Base-by-base conservation (phyloP, 2,113 vertebrate genomes). In the Prinia subflava region DNA sequence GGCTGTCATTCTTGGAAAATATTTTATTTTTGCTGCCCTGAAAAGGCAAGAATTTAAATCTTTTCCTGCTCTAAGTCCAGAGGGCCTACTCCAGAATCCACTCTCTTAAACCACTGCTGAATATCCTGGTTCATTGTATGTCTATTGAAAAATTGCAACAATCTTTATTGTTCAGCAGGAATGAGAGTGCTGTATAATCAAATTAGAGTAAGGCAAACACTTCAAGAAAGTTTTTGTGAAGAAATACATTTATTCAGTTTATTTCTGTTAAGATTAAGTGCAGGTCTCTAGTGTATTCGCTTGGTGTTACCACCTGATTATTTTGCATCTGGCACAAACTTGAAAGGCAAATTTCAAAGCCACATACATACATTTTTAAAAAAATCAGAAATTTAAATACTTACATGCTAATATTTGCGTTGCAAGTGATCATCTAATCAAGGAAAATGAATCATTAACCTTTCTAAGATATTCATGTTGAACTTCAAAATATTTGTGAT, bases 331-430 rank as follows among this genome's bases (percentile, higher is more conserved):
- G 39, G 55, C 55, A 92, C 16, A 76, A 84, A 85, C 42, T 44
- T 80, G 42, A 92, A 94, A 95, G 64, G 49, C 33, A 92, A 49
- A 81, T 88, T 93, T 95, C 77, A 88, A 92, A 94, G 39, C 37
- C 81, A 52, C 30, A n/a, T 82, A 37, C 52, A 77, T 69, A n/a
- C 5, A 19, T 69, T 87, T 95, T 93, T 94, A 37, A 17, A 81
- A 77, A 95, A 89, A 74, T 87, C 52, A 68, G 71, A 87, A 60
- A 81, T 78, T 81, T 56, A 80, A 86, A 78, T 65, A 46, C 52
- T 67, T 42, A 37, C 12, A 62, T 89, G 23, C 31, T 86, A 83
- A 50, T 95, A 91, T 81, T 94, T 92, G 31, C 69, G 73, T 95
- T 89, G 62, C 50, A 95, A 94, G 42, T 28, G 31, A 59, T 87